These are phyloP conservation scores for Stichodactyla mertensii DNA, from an alignment of 64 coral and sea anemone genomes.

Conservation along the genomic window DNA sequence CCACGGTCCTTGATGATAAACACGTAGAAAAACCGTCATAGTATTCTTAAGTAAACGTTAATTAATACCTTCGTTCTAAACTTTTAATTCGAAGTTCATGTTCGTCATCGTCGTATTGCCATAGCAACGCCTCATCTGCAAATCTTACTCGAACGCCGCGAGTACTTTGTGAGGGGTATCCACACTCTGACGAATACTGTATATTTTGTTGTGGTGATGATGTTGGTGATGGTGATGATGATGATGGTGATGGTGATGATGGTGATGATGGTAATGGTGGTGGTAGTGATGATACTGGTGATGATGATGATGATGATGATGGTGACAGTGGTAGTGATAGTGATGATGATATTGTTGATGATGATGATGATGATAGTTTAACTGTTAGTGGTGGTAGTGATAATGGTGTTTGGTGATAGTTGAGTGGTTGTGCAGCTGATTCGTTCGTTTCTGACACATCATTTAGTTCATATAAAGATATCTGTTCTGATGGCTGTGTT, in stretches of 20 bases:
- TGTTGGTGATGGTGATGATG: too few species aligned
- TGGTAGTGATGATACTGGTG: neutral
- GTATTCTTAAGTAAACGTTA: neutral
- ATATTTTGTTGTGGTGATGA: neutral
- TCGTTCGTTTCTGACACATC: neutral
- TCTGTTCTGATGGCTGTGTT: neutral
- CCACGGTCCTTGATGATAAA: neutral
- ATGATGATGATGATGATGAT: neutral
- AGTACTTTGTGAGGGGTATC: neutral
- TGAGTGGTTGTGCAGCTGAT: neutral
- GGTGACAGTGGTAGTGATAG: neutral
- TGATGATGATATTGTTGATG: neutral
- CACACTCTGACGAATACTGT: neutral
- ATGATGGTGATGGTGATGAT: too few species aligned
- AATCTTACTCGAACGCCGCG: conserved; percentile 35
- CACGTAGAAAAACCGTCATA: neutral
- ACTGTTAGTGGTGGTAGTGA: neutral
- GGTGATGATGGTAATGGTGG: neutral
- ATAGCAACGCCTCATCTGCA: conserved; percentile 30
- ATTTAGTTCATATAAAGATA: neutral
- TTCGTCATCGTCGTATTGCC: conserved; percentile 43
- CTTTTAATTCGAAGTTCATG: conserved; percentile 19
- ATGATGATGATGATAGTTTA: neutral
- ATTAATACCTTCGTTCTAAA: conserved; percentile 40
- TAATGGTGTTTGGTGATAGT: neutral